Base-by-base conservation (phyloP, 37 sponge, comb jelly and placozoan species). In the Axinella damicornis region DNA sequence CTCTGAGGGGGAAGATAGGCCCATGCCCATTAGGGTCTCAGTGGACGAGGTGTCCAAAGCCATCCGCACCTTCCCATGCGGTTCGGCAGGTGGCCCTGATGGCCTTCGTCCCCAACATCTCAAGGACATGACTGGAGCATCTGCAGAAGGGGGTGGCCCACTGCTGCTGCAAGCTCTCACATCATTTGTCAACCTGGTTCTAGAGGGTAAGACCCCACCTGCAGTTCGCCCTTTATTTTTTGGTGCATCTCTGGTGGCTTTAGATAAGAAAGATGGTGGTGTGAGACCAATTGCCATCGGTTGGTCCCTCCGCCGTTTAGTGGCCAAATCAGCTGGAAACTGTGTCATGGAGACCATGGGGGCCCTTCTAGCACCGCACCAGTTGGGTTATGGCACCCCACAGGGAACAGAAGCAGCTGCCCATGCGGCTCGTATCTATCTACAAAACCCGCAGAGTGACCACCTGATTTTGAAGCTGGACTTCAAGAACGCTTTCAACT, bases 271-370 rank as follows among this genome's bases (percentile, higher is more conserved):
- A 53, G 77, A 76, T 76, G 83, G 83, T 20, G 83, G 83, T 32
- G 33, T 88, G 16, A 65, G 83, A 20, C 77, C 83, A 30, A 88
- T 88, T 39, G 88, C 88, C 35, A 79, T 88, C 39, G 88, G 83
- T 11, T 27, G 73, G 22, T 75, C 83, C 57, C 60, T 88, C 17
- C 75, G 83, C 0, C 58, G 77, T 4, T 69, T 88, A 39, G 88
- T 55, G 5, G 76, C 88, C 57, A 88, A 88, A 34, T 17, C 4
- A 61, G 62, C 82, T 24, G 27, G 36, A 31, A 27, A 24, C 18
- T n/a, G 15, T 39, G 15, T 74, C 12, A 33, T 15, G 27, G 74
- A 83, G 0, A 22, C 20, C 5, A 73, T 83, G 74, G 54, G 37
- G 28, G 58, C 36, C 55, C 55, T 38, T 27, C 74, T 81, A 53